Percentiles rank a stretch among this genome's conserved stretches.
phyloP scores from a whole-genome alignment of 2,888 invertebrate genomes.

The Apodemia zela region DNA sequence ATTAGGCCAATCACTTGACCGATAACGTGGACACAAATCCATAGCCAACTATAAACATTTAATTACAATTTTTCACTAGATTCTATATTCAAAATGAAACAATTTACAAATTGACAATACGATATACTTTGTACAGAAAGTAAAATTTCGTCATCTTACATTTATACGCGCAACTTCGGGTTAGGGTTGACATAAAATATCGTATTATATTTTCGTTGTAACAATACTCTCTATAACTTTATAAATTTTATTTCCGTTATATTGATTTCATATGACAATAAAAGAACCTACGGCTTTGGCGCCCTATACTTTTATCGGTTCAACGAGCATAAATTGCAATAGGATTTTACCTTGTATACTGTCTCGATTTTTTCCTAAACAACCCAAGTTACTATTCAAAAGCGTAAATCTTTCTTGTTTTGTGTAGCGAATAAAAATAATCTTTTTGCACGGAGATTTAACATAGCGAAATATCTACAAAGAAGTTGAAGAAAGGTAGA shows the following conservation, averaged over 20 bases:
- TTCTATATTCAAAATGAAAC: neutral
- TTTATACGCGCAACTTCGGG: neutral
- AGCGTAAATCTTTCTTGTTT: constrained; percentile 12
- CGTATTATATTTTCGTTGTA: constrained; percentile 4
- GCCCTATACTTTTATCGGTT: constrained; percentile 73
- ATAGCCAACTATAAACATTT: too few relatives aligned
- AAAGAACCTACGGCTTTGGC: constrained; percentile 71
- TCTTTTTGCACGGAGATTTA: constrained; percentile 10
- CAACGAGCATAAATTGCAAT: constrained; percentile 78
- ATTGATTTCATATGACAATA: constrained; percentile 73
- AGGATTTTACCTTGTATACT: constrained; percentile 49
- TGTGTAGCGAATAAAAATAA: constrained; percentile 4
- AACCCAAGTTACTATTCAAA: constrained; percentile 59
- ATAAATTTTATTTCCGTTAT: constrained; percentile 43
- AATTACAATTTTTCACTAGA: too few relatives aligned
- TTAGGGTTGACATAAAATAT: constrained; percentile 2
- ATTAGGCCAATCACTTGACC: too few relatives aligned
- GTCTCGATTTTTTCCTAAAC: constrained; percentile 26
- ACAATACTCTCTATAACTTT: constrained; percentile 16
- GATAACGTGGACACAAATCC: too few relatives aligned
- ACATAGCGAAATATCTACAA: neutral
- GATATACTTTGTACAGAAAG: neutral
- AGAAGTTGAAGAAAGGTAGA: neutral
- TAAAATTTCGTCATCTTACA: neutral
- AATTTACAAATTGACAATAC: neutral